phyloP scores from a whole-genome alignment of 2,888 invertebrate genomes.

The Rhingia campestris region DNA sequence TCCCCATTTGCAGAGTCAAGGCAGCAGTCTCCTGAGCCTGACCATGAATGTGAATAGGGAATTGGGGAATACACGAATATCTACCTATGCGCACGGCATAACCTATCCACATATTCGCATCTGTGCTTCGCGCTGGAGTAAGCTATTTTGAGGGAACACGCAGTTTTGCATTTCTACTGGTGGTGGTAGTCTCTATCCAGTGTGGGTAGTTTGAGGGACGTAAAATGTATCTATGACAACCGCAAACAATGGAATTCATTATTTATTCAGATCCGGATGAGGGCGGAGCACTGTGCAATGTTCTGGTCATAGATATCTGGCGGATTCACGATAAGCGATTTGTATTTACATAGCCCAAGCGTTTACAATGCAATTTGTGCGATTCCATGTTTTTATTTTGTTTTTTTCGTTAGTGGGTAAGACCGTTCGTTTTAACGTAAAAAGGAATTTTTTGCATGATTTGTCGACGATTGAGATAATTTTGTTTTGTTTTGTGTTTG shows the following conservation, averaged over 20 bases:
- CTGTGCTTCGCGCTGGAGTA: constrained; percentile 10
- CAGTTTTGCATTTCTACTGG: constrained; percentile 9
- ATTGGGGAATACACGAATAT: no score
- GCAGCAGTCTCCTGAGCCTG: not conserved
- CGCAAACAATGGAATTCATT: constrained; percentile 76
- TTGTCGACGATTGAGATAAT: no score
- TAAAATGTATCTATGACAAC: constrained; percentile 76
- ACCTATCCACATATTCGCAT: constrained; percentile 7
- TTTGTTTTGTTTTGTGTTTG: no score
- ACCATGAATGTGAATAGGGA: no score
- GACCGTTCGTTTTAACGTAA: no score
- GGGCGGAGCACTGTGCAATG: constrained; percentile 73
- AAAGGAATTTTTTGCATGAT: no score
- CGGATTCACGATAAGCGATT: constrained; percentile 75
- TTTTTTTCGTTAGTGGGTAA: no score
- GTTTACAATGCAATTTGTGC: constrained; percentile 64
- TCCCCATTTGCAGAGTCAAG: not conserved
- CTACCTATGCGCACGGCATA: constrained; percentile 1
- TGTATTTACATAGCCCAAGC: constrained; percentile 76
- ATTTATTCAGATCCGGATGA: constrained; percentile 72
- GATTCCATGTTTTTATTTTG: constrained; percentile 3
- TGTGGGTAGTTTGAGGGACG: not conserved
- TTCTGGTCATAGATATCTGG: constrained; percentile 67
- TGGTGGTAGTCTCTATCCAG: constrained; percentile 9
- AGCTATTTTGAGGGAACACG: not conserved